phyloP scores from a whole-genome alignment of 2,797 vertebrate genomes.

The Somateria mollissima region DNA sequence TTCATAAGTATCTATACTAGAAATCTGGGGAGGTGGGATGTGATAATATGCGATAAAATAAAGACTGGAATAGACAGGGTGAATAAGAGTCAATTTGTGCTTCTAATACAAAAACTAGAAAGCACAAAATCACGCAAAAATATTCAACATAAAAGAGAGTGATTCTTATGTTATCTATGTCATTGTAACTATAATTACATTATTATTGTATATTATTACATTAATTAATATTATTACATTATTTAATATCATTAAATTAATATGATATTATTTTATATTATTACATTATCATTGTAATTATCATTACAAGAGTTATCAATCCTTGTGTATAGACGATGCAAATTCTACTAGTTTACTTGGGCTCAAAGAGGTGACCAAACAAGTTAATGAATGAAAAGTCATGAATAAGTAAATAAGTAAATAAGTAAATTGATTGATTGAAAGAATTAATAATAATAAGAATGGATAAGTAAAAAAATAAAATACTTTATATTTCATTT shows the following conservation, averaged over 20 bases:
- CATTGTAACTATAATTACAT: too few relatives aligned
- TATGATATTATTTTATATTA: too few relatives aligned
- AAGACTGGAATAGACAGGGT: not conserved
- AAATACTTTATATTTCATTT: too few relatives aligned
- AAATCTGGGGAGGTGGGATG: accelerated
- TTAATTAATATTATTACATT: too few relatives aligned
- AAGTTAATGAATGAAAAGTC: not conserved
- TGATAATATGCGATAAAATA: not conserved
- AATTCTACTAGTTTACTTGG: not conserved
- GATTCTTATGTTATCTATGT: not conserved
- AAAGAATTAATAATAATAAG: too few relatives aligned
- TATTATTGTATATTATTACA: too few relatives aligned
- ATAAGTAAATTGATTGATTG: not conserved
- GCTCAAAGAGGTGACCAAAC: not conserved
- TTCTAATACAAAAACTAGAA: not conserved
- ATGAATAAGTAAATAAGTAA: not conserved
- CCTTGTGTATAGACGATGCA: not conserved
- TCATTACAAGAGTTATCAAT: not conserved
- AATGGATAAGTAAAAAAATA: too few relatives aligned
- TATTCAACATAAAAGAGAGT: not conserved
- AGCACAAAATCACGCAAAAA: not conserved
- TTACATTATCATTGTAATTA: too few relatives aligned
- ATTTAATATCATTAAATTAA: too few relatives aligned
- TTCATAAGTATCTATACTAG: not conserved
- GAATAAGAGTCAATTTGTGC: not conserved